phyloP scores from a whole-genome alignment of 2,888 invertebrate genomes.

The Gandaritis pyraliata region DNA sequence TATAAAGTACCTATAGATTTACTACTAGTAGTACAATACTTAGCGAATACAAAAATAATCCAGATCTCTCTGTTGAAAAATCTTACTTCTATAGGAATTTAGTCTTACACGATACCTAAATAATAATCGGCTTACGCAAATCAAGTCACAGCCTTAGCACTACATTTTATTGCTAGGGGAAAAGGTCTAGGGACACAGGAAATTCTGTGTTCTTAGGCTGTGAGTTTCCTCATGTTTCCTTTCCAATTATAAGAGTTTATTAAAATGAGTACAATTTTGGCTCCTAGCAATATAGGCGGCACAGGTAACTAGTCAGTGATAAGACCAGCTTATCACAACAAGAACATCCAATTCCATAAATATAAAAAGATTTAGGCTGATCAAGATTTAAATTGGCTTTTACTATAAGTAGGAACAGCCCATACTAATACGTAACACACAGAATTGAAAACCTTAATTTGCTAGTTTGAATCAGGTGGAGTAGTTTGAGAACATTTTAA shows the following conservation, averaged over 20 bases:
- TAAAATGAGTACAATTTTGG: too few relatives aligned
- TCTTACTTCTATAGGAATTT: constrained; percentile 6
- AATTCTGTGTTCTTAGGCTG: not conserved
- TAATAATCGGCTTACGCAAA: constrained; percentile 15
- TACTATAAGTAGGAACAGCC: constrained; percentile 3
- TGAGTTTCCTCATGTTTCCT: too few relatives aligned
- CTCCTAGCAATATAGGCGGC: constrained; percentile 15
- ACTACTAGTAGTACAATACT: constrained; percentile 13
- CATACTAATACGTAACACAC: constrained; percentile 9
- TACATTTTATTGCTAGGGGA: constrained; percentile 2
- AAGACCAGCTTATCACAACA: constrained; percentile 20
- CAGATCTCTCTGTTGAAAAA: constrained; percentile 24
- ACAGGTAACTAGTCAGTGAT: constrained; percentile 5
- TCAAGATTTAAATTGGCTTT: constrained; percentile 11
- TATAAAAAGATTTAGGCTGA: constrained; percentile 3
- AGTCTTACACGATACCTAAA: constrained; percentile 12
- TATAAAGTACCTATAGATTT: constrained; percentile 9
- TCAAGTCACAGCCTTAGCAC: constrained; percentile 26
- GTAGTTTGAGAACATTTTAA: constrained; percentile 7
- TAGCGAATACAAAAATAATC: constrained; percentile 15
- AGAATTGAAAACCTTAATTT: constrained; percentile 21
- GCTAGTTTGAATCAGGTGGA: constrained; percentile 20
- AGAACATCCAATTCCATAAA: not conserved
- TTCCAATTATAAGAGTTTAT: too few relatives aligned
- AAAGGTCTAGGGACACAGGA: not conserved